Evolutionary conservation across 2,113 vertebrate genomes (phyloP).

Genomic region (Vulpes lagopus): DNA sequence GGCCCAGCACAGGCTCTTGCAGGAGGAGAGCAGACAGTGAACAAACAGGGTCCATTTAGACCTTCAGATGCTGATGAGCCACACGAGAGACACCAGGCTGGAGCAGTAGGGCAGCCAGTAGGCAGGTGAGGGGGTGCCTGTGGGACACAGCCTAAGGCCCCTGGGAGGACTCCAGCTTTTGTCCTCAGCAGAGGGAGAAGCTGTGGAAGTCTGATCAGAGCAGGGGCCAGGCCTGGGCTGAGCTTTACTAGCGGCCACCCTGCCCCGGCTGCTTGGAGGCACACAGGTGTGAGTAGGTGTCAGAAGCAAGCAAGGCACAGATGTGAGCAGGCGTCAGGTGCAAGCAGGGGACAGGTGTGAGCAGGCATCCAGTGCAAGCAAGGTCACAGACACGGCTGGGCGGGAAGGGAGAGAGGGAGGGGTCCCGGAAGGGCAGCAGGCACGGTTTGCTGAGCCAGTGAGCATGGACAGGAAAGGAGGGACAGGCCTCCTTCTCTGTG

Average conservation of each 20-base stretch:
- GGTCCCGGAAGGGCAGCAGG: neutral
- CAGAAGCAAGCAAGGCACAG: neutral
- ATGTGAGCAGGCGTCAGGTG: neutral
- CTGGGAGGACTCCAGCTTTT: neutral
- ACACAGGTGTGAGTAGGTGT: accelerated
- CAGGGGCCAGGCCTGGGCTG: neutral
- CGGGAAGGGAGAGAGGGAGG: neutral
- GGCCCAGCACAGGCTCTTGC: neutral
- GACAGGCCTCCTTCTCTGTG: neutral
- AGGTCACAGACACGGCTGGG: neutral
- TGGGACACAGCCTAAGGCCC: neutral
- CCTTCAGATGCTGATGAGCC: neutral
- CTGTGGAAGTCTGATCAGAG: no score
- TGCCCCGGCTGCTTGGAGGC: accelerated
- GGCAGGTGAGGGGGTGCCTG: neutral
- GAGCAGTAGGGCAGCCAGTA: neutral
- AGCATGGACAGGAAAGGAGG: accelerated
- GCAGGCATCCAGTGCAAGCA: accelerated
- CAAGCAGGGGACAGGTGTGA: neutral
- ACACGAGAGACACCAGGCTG: neutral
- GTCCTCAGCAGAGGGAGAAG: neutral
- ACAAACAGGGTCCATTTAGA: accelerated
- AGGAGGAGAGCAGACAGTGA: accelerated
- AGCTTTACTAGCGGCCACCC: neutral
- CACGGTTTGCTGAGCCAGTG: neutral